Evolutionary conservation across 1,140 invertebrate species (phyloP), one percentile per base, ranked within the genome.

Genomic region (Tribolium castaneum): DNA sequence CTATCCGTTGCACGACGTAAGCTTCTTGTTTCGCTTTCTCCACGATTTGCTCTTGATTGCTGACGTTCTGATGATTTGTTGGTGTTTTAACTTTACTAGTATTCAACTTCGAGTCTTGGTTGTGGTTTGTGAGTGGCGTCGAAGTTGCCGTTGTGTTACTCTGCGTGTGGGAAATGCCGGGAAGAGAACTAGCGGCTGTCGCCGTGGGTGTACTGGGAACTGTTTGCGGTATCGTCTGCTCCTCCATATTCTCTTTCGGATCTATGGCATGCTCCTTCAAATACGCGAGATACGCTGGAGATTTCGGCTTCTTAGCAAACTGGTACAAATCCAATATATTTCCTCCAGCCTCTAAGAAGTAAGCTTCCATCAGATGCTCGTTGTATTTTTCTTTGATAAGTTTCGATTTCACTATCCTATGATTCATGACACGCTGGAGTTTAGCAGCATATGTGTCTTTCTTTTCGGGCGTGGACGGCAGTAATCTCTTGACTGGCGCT

Each of bases 11-110:
- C 89, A 98, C 94, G 34, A 99, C 95, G 87, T 96, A 94, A 9
- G 97, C 97, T 89, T 99, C 97, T 89, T 97, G 95, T 88, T 96
- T 97, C 0, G 95, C 95, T 87, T 94, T 94, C 86, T 96, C 94
- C 50, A 95, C 94, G 82, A 96, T 95, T 87, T 95, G 94, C 87
- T 95, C 94, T 85, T 86, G 83, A 84, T 83, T 87, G 56, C 51
- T 81, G 34, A 62, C 70, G 35, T 22, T 39, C 7, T 56, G 76
- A 54, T 78, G 16, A 22, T 76, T 72, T 25, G 62, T 13, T 35
- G 71, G 52, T 2, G 78, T 78, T 71, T 71, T 80, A 22, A 25
- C 14, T 82, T 76, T 77, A 6, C 52, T 19, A 22, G 75, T 74
- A 54, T 49, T 59, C 71, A 73, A 12, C 34, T 77, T 80, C 70